phyloP scores from a whole-genome alignment of 2,888 invertebrate species.

The Calliphora vomitoria region DNA sequence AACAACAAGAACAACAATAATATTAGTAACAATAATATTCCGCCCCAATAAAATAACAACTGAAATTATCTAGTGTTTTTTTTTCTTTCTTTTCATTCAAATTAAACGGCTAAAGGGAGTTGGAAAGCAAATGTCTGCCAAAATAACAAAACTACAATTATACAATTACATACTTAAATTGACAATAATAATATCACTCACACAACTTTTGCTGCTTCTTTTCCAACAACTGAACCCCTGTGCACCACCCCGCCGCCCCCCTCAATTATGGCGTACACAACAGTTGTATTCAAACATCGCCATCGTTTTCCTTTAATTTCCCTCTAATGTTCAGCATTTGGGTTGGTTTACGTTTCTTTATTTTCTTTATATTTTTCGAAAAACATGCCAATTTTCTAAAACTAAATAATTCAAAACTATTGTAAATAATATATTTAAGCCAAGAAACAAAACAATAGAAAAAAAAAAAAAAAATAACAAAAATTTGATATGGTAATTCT shows the following conservation, averaged over 20 bases:
- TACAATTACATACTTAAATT: constrained; percentile 73
- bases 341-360: constrained; percentile 12
- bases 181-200: constrained; percentile 64
- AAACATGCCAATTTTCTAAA: constrained; percentile 73
- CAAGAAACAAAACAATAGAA: constrained; percentile 41
- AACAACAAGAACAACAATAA: constrained; percentile 23
- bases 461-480: constrained; percentile 18
- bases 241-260: background rate
- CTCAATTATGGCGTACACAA: constrained; percentile 29
- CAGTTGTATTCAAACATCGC: background rate
- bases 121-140: constrained; percentile 58
- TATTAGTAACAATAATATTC: constrained; percentile 21
- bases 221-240: background rate
- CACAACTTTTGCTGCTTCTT: background rate
- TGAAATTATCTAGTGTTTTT: constrained; percentile 37
- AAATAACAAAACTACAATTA: constrained; percentile 65
- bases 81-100: constrained; percentile 24
- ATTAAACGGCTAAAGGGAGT: constrained; percentile 32
- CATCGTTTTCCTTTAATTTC: constrained; percentile 18
- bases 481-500: constrained; percentile 60
- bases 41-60: constrained; percentile 57
- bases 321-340: background rate
- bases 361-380: constrained; percentile 26
- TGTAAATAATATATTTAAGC: constrained; percentile 65
- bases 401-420: constrained; percentile 72